phyloP scores from a whole-genome alignment of 92 coral and sea anemone genomes.

The Palythoa grandiflora region DNA sequence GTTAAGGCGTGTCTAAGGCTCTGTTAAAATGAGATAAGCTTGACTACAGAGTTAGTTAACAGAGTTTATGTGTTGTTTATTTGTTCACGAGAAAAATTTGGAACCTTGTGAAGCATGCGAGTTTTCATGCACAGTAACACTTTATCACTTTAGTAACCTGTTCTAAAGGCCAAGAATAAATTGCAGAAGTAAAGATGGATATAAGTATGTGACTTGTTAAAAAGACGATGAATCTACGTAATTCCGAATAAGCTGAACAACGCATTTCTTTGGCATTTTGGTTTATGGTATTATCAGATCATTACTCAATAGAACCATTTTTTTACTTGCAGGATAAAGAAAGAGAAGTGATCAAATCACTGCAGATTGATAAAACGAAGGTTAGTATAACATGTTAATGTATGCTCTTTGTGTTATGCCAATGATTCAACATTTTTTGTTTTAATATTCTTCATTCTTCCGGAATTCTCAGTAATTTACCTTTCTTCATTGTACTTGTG shows the following conservation, averaged over 20 bases:
- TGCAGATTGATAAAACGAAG: slow-evolving; percentile 63
- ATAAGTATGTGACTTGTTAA: too few relatives aligned
- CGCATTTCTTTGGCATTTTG: too few relatives aligned
- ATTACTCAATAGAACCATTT: neutral
- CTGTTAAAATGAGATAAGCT: neutral
- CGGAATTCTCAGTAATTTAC: neutral
- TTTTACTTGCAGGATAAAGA: slow-evolving; percentile 50
- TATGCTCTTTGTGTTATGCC: too few relatives aligned
- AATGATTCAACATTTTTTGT: neutral
- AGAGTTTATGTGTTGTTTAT: neutral
- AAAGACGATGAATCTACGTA: too few relatives aligned
- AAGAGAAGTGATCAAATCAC: slow-evolving; percentile 61
- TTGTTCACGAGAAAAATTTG: neutral
- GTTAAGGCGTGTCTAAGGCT: neutral
- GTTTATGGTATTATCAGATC: neutral
- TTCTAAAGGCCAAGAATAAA: too few relatives aligned
- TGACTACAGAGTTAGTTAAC: neutral
- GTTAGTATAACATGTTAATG: slow-evolving; percentile 37
- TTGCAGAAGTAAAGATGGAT: too few relatives aligned
- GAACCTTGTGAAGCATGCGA: neutral
- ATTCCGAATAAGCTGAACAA: too few relatives aligned
- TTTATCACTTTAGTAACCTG: neutral
- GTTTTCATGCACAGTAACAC: neutral
- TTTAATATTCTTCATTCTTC: too few relatives aligned
- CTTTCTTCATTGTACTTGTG: neutral